Percentiles rank a stretch among this genome's conserved stretches.
Evolutionary conservation across 2,888 invertebrate genomes (phyloP).

Genomic region (Melanostoma mellinum): DNA sequence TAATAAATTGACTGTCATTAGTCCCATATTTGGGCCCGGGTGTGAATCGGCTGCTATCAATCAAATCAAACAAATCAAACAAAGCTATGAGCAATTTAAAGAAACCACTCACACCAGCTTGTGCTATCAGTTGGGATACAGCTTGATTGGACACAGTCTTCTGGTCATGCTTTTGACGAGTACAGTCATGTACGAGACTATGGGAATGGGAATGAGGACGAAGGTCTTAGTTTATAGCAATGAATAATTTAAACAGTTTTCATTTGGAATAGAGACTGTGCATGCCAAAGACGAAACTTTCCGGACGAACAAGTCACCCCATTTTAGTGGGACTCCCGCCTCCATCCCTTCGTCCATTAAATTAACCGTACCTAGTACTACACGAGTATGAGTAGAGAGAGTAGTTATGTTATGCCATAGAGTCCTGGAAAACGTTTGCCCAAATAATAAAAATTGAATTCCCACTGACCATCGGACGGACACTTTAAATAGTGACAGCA

Average conservation of each 20-base stretch:
- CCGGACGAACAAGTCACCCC: constrained; percentile 47
- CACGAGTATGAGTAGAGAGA: too few species aligned
- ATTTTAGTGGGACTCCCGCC: background rate
- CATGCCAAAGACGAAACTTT: constrained; percentile 56
- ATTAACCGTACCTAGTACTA: constrained; percentile 16
- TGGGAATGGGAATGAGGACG: constrained; percentile 14
- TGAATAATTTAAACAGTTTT: constrained; percentile 64
- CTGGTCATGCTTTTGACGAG: background rate
- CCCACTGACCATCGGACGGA: constrained; percentile 64
- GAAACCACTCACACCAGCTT: background rate
- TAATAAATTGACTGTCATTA: constrained; percentile 58
- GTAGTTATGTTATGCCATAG: too few species aligned
- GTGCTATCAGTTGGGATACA: background rate
- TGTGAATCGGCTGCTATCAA: constrained; percentile 25
- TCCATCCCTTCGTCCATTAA: constrained; percentile 11
- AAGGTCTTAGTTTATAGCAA: constrained; percentile 44
- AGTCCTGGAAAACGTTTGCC: constrained; percentile 47
- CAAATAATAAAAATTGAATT: constrained; percentile 70
- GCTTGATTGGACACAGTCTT: constrained; percentile 19
- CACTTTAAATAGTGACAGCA: constrained; percentile 62
- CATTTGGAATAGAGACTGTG: constrained; percentile 33
- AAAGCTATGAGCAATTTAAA: constrained; percentile 15
- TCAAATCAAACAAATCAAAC: constrained; percentile 22
- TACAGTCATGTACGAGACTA: constrained; percentile 30
- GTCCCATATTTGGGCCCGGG: background rate